These are phyloP conservation scores for Sarcophilus harrisii DNA, from an alignment of 2,797 vertebrate genomes.

Conservation along the genomic window DNA sequence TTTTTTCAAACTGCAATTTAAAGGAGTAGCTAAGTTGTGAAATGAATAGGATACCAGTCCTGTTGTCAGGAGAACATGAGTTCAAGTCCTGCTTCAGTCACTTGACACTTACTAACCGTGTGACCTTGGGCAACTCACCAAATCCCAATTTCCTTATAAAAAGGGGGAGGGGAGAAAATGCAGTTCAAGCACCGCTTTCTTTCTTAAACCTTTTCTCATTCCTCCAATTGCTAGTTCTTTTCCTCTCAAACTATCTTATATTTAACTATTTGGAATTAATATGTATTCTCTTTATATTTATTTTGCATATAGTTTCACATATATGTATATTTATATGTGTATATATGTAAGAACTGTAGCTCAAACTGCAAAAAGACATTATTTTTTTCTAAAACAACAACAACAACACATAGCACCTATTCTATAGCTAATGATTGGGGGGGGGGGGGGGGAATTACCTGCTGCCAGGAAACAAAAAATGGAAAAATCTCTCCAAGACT, in stretches of 20 bases:
- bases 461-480: neutral
- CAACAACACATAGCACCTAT: neutral
- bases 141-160: too few species aligned
- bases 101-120: too few species aligned
- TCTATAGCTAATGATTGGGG: neutral
- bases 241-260: constrained; percentile 10
- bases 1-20: neutral
- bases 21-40: neutral
- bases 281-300: neutral
- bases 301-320: neutral
- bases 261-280: constrained; percentile 3
- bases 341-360: neutral
- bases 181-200: neutral
- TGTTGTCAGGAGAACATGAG: too few species aligned
- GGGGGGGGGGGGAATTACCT: neutral
- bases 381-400: neutral
- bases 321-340: neutral
- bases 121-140: too few species aligned
- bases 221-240: neutral
- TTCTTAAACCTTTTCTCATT: neutral
- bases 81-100: too few species aligned
- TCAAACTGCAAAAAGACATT: constrained; percentile 5
- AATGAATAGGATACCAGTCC: too few species aligned
- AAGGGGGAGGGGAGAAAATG: neutral
- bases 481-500: neutral